These are phyloP conservation scores for Falco novaeseelandiae DNA, from an alignment of 2,797 vertebrate species.

Conservation along the genomic window DNA sequence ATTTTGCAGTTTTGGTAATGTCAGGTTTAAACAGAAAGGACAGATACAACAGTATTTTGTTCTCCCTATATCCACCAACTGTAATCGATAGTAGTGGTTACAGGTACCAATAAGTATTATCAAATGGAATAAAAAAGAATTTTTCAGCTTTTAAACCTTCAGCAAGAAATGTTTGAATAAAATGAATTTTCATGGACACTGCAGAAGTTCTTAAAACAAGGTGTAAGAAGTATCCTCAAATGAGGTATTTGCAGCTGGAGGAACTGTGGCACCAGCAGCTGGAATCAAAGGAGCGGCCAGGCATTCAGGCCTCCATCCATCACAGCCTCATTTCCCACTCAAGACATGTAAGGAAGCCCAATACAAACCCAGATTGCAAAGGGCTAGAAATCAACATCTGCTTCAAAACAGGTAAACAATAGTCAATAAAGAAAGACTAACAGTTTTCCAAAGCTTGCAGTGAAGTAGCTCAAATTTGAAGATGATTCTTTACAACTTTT, in stretches of 20 bases:
- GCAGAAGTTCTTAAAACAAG: not conserved
- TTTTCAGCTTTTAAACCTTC: not conserved
- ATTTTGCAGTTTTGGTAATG: not conserved
- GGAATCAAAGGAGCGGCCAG: not conserved
- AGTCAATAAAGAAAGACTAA: not conserved
- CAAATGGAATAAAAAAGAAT: not conserved
- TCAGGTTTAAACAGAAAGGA: not conserved
- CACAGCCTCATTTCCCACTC: not conserved
- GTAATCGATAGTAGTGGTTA: not conserved
- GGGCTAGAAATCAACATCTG: not conserved
- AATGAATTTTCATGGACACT: not conserved
- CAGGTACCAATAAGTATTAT: not conserved
- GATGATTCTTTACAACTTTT: not conserved
- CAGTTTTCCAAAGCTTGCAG: not conserved
- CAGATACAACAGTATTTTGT: not conserved
- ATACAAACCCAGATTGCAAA: not conserved
- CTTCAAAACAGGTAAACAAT: not conserved
- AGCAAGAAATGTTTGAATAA: not conserved
- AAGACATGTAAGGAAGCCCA: not conserved
- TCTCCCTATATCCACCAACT: not conserved
- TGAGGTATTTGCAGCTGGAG: not conserved
- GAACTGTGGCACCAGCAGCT: not conserved
- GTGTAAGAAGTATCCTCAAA: not conserved
- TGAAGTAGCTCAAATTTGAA: not conserved
- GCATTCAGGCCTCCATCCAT: not conserved